Base-by-base conservation (phyloP, 92 coral and sea anemone species). In the Parazoanthus swiftii region DNA sequence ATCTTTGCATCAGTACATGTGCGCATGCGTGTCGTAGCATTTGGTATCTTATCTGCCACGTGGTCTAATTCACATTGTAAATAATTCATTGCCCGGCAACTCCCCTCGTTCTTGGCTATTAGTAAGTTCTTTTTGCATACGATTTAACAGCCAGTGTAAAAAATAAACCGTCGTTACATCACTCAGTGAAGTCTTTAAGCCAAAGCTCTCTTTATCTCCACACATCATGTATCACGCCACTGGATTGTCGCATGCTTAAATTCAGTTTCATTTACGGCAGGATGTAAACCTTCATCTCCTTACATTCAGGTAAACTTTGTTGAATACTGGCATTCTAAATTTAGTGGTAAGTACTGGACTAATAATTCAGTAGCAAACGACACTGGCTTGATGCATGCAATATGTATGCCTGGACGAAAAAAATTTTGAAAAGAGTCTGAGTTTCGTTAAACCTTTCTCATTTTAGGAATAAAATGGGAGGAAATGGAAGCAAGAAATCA, bases 381-480 rank as follows among this genome's bases (percentile, higher is more conserved):
- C 36, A 10, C 58, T 50, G 70, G 82, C 50, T 79, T 77, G 16
- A 50, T 48, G 43, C 67, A 50, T 26, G 82, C 65, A 78, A 50
- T 21, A 21, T 46, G 67, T 25, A 21, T 48, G 10, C 25, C 2
- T 78, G 0, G 26, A 44, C 6, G 38, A 42, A 81, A 36, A 29
- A 25, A 39, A 14, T 11, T 9, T 5, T 56, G 37, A 16, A 63
- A 38, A 35, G 44, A 81, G 26, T 56, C n/a, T 20, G 15, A 65
- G 8, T 37, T 20, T 81, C 15, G 8, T 23, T 70, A 21, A 18
- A 18, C 5, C 5, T 71, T 68, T 84, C 38, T 84, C 79, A 1
- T 84, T 71, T 84, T 18, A 84, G 87, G 77, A 14, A 23, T 10
- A 9, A 23, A 29, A 84, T 84, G 87, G 87, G 87, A 5, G 66